phyloP scores from a whole-genome alignment of 2,888 invertebrate species.

The Amblyjoppa fuscipennis region DNA sequence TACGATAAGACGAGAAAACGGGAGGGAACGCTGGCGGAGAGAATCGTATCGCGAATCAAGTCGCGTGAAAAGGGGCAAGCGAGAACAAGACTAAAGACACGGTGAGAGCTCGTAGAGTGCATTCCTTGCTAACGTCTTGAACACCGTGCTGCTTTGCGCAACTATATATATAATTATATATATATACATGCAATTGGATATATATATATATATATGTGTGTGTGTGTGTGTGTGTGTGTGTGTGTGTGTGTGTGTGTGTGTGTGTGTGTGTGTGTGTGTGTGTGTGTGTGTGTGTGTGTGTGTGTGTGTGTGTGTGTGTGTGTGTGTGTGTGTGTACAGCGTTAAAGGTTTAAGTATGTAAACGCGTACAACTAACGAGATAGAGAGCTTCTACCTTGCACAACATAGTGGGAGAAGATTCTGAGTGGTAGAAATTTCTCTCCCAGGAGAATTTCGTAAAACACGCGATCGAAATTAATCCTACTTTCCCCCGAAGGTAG shows the following conservation, averaged over 20 bases:
- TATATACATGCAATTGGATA: constrained; percentile 17
- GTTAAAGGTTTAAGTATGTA: constrained; percentile 32
- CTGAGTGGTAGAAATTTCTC: neutral
- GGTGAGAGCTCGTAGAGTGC: constrained; percentile 39
- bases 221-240: neutral
- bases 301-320: neutral
- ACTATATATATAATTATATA: constrained; percentile 9
- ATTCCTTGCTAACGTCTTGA: constrained; percentile 54
- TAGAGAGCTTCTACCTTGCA: constrained; percentile 28
- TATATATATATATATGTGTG: neutral
- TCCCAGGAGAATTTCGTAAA: constrained; percentile 21
- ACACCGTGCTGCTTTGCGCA: constrained; percentile 32
- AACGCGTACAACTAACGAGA: constrained; percentile 33
- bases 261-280: neutral
- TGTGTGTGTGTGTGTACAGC: neutral
- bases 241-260: neutral
- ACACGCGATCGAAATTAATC: constrained; percentile 47
- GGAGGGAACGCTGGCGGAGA: constrained; percentile 26
- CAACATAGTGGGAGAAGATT: constrained; percentile 9
- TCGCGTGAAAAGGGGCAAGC: constrained; percentile 32
- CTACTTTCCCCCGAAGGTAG: constrained; percentile 19
- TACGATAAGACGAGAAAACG: constrained; percentile 61
- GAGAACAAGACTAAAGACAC: constrained; percentile 46
- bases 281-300: neutral
- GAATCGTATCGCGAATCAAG: constrained; percentile 52